phyloP scores from a whole-genome alignment of 2,797 vertebrate genomes.

The Sciurus vulgaris region DNA sequence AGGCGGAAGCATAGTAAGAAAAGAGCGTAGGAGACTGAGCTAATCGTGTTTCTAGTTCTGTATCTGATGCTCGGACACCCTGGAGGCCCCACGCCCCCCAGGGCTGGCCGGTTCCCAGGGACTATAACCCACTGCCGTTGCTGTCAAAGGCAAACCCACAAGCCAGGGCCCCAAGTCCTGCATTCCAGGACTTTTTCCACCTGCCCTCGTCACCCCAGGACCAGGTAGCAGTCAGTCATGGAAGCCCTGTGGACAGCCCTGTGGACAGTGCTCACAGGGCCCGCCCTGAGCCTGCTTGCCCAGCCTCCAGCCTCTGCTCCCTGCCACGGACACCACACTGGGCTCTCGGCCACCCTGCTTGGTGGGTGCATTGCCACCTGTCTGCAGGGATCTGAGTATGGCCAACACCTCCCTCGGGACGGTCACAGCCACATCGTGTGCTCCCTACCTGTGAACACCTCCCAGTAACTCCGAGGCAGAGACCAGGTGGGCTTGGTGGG shows the following conservation, averaged over 20 bases:
- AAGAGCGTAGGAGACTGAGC: background rate
- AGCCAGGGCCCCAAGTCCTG: background rate
- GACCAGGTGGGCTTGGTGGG: background rate
- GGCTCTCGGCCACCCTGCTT: background rate
- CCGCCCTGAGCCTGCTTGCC: background rate
- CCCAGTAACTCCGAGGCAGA: background rate
- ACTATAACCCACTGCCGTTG: background rate
- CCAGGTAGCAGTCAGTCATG: background rate
- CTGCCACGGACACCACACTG: too few relatives aligned
- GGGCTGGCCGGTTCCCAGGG: background rate
- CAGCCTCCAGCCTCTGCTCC: background rate
- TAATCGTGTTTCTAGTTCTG: background rate
- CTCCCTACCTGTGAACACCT: background rate
- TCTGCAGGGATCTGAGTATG: background rate
- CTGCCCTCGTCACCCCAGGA: background rate
- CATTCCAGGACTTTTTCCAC: background rate
- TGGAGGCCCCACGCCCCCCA: background rate
- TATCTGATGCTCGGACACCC: background rate
- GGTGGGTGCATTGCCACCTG: background rate
- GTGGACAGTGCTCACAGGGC: background rate
- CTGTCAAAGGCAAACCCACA: background rate
- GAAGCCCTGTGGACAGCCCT: background rate
- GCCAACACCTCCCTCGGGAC: background rate
- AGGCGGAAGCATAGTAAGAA: background rate
- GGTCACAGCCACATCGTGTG: background rate